Percentiles rank a stretch among this genome's conserved stretches.
Evolutionary conservation across 2,888 invertebrate species (phyloP).

Genomic region (Synanthedon formicaeformis): DNA sequence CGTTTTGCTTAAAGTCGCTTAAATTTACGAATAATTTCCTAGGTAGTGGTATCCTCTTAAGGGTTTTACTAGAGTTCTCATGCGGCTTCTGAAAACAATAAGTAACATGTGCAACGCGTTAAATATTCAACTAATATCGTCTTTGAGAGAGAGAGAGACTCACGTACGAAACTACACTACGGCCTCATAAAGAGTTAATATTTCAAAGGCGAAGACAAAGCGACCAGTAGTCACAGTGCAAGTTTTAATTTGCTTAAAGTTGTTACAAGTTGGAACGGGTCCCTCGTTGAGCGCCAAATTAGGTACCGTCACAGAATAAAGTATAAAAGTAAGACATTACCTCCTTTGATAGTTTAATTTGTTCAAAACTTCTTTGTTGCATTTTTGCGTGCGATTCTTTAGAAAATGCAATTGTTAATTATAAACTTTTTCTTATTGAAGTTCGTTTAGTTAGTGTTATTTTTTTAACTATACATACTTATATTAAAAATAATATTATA

Average conservation of each 20-base stretch:
- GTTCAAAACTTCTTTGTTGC: constrained; percentile 34
- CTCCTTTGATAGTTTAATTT: constrained; percentile 60
- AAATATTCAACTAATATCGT: constrained; percentile 55
- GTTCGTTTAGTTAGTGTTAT: not conserved
- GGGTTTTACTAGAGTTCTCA: too few species aligned
- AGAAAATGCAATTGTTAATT: not conserved
- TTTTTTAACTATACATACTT: too few species aligned
- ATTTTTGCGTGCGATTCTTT: not conserved
- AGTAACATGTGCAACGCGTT: constrained; percentile 10
- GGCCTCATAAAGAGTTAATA: constrained; percentile 66
- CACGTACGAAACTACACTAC: constrained; percentile 50
- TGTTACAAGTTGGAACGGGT: constrained; percentile 65
- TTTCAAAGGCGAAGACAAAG: constrained; percentile 59
- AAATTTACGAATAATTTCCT: too few species aligned
- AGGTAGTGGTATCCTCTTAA: too few species aligned
- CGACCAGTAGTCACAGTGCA: constrained; percentile 58
- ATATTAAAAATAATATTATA: too few species aligned
- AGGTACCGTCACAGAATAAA: constrained; percentile 25
- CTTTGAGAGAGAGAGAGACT: constrained; percentile 29
- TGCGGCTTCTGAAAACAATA: not conserved
- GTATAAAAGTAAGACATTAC: constrained; percentile 35
- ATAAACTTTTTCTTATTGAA: not conserved
- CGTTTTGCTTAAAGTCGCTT: too few species aligned
- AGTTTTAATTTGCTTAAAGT: constrained; percentile 71
- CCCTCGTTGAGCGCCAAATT: constrained; percentile 64